A percentile compares a stretch with the other conserved stretches of the same genome.
phyloP scores from a whole-genome alignment of 2,888 invertebrate species.

The Augiades crinisus region DNA sequence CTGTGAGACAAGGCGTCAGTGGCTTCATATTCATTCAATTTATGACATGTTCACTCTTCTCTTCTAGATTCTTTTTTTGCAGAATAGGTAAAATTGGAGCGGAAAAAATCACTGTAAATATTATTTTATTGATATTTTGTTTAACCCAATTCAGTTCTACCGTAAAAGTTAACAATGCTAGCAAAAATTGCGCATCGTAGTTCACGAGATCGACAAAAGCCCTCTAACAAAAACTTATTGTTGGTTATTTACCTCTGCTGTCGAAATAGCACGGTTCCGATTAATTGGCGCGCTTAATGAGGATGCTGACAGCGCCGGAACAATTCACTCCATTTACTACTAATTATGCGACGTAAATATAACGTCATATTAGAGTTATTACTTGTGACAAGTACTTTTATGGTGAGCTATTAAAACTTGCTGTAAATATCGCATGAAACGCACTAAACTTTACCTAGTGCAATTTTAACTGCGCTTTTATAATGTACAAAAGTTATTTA shows the following conservation, averaged over 20 bases:
- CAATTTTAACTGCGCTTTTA: background rate
- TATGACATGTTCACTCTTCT: no score
- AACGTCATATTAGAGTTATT: constrained; percentile 40
- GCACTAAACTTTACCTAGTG: no score
- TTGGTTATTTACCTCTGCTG: constrained; percentile 53
- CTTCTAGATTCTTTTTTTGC: no score
- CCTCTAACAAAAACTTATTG: constrained; percentile 1
- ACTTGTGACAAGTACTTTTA: constrained; percentile 4
- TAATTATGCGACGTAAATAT: constrained; percentile 69
- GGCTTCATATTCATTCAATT: no score
- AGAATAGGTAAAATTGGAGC: no score
- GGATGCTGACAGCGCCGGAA: constrained; percentile 77
- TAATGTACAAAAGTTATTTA: no score
- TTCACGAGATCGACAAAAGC: constrained; percentile 8
- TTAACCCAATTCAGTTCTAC: no score
- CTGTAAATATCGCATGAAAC: no score
- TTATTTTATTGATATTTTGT: no score
- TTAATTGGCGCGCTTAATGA: constrained; percentile 77
- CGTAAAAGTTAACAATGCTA: background rate
- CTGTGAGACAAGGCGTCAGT: no score
- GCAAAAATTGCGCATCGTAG: background rate
- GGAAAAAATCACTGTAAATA: no score
- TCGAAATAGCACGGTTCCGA: constrained; percentile 53
- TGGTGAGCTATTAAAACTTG: background rate
- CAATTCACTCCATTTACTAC: constrained; percentile 71